phyloP scores from a whole-genome alignment of 2,797 vertebrate genomes.

The Anisognathus igniventris region DNA sequence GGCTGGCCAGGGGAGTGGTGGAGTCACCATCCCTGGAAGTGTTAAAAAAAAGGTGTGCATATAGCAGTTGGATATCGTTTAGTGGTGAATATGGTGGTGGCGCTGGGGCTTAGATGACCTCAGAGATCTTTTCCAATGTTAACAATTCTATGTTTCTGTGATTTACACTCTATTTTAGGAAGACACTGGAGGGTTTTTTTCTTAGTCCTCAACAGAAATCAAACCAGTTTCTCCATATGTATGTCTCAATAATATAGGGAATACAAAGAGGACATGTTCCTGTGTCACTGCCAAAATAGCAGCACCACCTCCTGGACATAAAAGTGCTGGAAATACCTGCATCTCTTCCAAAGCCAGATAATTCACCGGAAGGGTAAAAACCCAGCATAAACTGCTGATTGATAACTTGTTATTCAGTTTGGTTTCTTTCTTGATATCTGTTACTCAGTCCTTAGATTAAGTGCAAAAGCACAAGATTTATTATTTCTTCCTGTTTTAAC shows the following conservation, averaged over 20 bases:
- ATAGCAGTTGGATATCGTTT: background rate
- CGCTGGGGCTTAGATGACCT: background rate
- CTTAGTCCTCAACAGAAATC: background rate
- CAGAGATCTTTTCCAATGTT: background rate
- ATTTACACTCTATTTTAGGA: background rate
- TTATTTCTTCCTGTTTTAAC: background rate
- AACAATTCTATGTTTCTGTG: background rate
- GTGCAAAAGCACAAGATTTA: background rate
- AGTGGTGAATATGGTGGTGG: background rate
- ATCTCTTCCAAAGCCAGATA: background rate
- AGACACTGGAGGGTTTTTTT: background rate
- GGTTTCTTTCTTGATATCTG: background rate
- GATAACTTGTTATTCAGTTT: background rate
- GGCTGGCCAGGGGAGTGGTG: background rate
- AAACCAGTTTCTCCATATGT: background rate
- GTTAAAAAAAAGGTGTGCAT: background rate
- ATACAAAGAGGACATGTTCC: background rate
- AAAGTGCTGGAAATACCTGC: background rate
- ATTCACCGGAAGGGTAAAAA: background rate
- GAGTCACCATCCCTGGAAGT: background rate
- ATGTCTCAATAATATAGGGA: background rate
- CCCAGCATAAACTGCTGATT: background rate
- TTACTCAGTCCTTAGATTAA: background rate
- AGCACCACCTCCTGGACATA: background rate
- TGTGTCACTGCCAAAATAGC: background rate